A percentile compares a stretch with the other conserved stretches of the same genome.
These are phyloP conservation scores for Cyanistes caeruleus DNA, from an alignment of 2,113 vertebrate genomes.

Conservation along the genomic window DNA sequence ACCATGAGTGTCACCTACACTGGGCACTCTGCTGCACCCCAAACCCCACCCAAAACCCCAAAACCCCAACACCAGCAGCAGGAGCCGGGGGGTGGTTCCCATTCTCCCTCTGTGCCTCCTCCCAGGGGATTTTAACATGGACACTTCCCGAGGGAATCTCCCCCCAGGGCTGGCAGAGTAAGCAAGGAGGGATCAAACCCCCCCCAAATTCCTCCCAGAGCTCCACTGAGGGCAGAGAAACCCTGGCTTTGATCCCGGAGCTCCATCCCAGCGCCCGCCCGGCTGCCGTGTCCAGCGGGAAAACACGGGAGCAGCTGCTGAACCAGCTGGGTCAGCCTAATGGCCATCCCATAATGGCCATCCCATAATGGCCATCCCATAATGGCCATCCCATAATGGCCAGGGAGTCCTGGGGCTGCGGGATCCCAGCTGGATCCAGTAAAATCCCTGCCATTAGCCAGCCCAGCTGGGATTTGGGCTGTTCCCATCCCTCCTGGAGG, in stretches of 20 bases:
- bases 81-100: too few relatives aligned
- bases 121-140: background rate
- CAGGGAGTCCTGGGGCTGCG: accelerated
- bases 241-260: background rate
- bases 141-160: accelerated
- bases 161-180: background rate
- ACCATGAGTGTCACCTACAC: accelerated
- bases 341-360: background rate
- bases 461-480: background rate
- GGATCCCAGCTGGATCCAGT: background rate
- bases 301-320: background rate
- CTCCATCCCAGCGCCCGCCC: background rate
- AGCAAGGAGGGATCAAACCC: background rate
- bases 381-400: background rate
- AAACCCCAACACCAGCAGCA: background rate
- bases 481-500: background rate
- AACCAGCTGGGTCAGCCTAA: background rate
- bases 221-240: background rate
- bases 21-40: background rate
- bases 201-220: background rate
- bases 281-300: background rate
- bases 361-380: background rate
- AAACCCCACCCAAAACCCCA: background rate
- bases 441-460: background rate
- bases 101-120: accelerated